Evolutionary conservation across 2,797 vertebrate species (phyloP).

Genomic region (Alosa sapidissima): DNA sequence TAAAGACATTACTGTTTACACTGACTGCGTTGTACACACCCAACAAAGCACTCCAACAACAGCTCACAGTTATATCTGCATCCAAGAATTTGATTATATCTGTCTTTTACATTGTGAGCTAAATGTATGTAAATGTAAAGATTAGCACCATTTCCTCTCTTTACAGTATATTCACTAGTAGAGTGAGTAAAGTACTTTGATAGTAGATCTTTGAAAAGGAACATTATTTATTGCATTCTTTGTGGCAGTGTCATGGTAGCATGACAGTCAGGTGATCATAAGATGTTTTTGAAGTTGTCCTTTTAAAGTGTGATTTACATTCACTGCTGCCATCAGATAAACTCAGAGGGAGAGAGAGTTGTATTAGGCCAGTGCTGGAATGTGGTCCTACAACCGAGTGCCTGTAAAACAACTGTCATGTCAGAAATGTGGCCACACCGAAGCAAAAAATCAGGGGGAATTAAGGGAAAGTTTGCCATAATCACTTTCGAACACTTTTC

Average conservation of each 20-base stretch:
- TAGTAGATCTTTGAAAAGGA: neutral
- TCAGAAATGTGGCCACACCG: neutral
- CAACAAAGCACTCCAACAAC: too few relatives aligned
- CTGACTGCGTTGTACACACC: too few relatives aligned
- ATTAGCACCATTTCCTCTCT: neutral
- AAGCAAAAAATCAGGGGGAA: neutral
- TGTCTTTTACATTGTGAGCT: too few relatives aligned
- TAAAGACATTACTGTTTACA: too few relatives aligned
- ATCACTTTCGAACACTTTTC: neutral
- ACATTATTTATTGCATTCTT: neutral
- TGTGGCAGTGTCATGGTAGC: neutral
- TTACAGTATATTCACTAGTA: neutral
- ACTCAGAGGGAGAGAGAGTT: neutral
- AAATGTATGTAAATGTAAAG: too few relatives aligned
- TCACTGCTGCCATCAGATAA: neutral
- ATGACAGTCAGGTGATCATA: constrained; percentile 13
- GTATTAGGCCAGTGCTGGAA: neutral
- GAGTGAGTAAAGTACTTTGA: neutral
- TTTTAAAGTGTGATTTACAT: neutral
- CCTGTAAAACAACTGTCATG: neutral
- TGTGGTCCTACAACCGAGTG: neutral
- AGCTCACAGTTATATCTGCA: too few relatives aligned
- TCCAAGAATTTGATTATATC: too few relatives aligned
- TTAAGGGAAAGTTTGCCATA: neutral
- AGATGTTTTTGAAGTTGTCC: neutral